phyloP scores from a whole-genome alignment of 2,888 invertebrate species.

The Pheosia gnoma region DNA sequence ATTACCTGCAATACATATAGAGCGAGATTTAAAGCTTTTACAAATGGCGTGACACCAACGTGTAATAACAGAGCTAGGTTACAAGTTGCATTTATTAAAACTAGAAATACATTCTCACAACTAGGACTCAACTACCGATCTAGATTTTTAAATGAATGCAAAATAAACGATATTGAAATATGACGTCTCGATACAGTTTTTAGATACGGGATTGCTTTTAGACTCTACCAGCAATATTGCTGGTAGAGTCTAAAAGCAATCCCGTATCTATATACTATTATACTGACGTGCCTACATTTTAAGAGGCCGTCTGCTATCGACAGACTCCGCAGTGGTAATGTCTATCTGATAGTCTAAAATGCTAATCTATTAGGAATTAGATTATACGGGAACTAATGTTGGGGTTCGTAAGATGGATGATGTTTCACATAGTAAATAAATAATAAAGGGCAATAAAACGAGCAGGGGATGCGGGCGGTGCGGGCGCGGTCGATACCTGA shows the following conservation, averaged over 20 bases:
- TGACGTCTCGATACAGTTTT: too few species aligned
- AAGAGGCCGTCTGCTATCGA: too few species aligned
- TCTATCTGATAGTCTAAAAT: too few species aligned
- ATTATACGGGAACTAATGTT: conserved; percentile 11
- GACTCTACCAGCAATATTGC: too few species aligned
- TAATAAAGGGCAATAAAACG: conserved; percentile 44
- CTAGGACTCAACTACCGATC: conserved; percentile 20
- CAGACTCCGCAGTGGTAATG: too few species aligned
- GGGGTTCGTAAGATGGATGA: conserved; percentile 13
- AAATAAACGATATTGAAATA: too few species aligned
- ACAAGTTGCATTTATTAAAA: conserved; percentile 32
- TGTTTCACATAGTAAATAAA: conserved; percentile 44
- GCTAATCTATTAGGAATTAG: background rate
- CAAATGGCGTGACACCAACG: conserved; percentile 24
- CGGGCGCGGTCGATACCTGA: conserved; percentile 74
- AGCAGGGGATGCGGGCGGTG: conserved; percentile 42
- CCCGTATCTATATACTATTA: too few species aligned
- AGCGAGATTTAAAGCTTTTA: conserved; percentile 20
- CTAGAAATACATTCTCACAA: conserved; percentile 18
- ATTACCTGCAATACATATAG: conserved; percentile 8
- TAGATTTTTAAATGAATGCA: background rate
- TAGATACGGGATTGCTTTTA: too few species aligned
- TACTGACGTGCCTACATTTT: too few species aligned
- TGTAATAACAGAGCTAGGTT: conserved; percentile 27
- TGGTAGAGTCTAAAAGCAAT: too few species aligned